Evolutionary conservation across 2,797 vertebrate genomes (phyloP).

Genomic region (Vultur gryphus): DNA sequence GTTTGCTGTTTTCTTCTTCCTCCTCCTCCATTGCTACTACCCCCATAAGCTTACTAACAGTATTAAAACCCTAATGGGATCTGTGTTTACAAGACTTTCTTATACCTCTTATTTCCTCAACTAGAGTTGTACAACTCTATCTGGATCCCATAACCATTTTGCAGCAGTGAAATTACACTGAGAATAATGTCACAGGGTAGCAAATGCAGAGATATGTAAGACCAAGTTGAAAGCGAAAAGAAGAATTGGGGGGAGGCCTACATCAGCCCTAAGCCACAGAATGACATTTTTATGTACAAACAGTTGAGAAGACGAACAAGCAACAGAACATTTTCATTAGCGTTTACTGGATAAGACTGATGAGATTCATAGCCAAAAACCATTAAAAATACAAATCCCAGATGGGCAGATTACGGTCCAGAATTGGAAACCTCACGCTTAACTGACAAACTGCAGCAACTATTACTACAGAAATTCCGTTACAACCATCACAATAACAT

Average conservation of each 20-base stretch:
- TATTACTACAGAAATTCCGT: neutral
- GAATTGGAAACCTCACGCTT: neutral
- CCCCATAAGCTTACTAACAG: neutral
- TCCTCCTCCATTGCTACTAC: neutral
- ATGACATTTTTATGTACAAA: conserved; percentile 18
- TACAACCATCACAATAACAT: neutral
- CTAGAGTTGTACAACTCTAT: neutral
- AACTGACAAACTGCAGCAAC: neutral
- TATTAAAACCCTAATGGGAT: conserved; percentile 3
- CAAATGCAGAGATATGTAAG: neutral
- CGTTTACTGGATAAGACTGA: neutral
- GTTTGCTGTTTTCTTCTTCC: neutral
- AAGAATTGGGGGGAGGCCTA: neutral
- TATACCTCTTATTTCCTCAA: neutral
- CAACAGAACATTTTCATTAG: conserved; percentile 21
- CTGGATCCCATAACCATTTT: neutral
- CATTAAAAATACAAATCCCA: conserved; percentile 13
- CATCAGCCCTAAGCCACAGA: conserved; percentile 1
- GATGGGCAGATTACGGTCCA: neutral
- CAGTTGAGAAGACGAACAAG: neutral
- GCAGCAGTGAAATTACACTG: neutral
- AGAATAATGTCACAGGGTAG: neutral
- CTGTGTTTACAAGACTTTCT: neutral
- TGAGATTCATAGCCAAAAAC: conserved; percentile 1
- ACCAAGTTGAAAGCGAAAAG: neutral